phyloP scores from a whole-genome alignment of 2,888 invertebrate species.

The Polymixis lichenea region DNA sequence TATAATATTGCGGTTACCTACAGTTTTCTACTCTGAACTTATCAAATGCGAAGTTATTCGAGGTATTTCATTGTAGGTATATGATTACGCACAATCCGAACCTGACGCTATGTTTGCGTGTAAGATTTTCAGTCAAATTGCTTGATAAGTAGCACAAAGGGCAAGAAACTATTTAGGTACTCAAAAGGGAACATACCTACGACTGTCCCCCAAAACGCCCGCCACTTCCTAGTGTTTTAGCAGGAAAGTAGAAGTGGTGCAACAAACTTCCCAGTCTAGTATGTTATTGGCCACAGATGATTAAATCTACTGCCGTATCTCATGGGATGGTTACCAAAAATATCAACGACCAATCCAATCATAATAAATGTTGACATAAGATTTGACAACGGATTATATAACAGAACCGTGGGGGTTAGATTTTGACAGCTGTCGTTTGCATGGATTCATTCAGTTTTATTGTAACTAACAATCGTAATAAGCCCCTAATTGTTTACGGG shows the following conservation, averaged over 20 bases:
- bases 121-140: slow-evolving; percentile 15
- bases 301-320: no score
- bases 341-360: background rate
- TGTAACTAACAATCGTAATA: background rate
- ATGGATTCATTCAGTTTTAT: slow-evolving; percentile 6
- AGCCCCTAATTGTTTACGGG: background rate
- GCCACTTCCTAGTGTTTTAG: background rate
- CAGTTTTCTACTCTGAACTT: slow-evolving; percentile 10
- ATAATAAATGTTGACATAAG: background rate
- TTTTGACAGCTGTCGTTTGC: slow-evolving; percentile 25
- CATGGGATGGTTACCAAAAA: background rate
- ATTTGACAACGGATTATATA: background rate
- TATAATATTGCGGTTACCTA: slow-evolving; percentile 7
- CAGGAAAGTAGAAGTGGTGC: background rate
- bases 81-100: background rate
- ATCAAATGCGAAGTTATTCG: background rate
- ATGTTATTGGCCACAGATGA: no score
- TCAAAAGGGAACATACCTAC: background rate
- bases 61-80: slow-evolving; percentile 7
- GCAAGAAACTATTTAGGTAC: background rate
- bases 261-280: background rate
- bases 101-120: slow-evolving; percentile 13
- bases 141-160: slow-evolving; percentile 1
- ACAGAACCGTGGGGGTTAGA: background rate
- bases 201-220: background rate